Evolutionary conservation across 1,140 invertebrate species (phyloP).

Genomic region (Psix sp.): DNA sequence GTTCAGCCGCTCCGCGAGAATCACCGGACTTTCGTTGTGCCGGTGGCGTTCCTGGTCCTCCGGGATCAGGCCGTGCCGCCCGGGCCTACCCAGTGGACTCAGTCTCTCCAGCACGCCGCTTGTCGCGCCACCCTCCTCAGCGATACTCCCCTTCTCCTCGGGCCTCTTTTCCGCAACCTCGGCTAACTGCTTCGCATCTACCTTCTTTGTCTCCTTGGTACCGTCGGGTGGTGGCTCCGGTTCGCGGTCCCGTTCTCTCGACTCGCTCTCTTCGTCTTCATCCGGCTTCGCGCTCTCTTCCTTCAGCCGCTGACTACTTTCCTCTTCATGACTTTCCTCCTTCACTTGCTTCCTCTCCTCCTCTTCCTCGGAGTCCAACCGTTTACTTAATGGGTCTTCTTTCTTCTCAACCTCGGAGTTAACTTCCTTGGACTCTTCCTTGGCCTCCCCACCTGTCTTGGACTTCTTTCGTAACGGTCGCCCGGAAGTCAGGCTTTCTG

Average conservation of each 20-base stretch:
- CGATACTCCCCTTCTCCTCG: constrained; percentile 19
- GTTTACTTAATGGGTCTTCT: constrained; percentile 62
- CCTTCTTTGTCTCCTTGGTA: constrained; percentile 33
- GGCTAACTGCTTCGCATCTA: constrained; percentile 30
- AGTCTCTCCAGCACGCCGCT: constrained; percentile 76
- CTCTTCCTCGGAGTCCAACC: constrained; percentile 51
- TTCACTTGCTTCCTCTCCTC: constrained; percentile 31
- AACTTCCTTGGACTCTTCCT: constrained; percentile 45
- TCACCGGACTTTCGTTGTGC: constrained; percentile 75
- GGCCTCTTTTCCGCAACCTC: constrained; percentile 17
- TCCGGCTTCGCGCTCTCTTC: constrained; percentile 60
- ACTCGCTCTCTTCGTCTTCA: constrained; percentile 71
- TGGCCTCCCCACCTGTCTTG: constrained; percentile 41
- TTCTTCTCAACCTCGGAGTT: constrained; percentile 35
- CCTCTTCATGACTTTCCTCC: constrained; percentile 68
- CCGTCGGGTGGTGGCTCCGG: constrained; percentile 70
- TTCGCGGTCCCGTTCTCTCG: constrained; percentile 72
- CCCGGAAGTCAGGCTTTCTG: constrained; percentile 54
- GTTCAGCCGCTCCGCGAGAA: constrained; percentile 73
- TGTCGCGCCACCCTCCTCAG: constrained; percentile 66
- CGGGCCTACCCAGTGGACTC: constrained; percentile 70
- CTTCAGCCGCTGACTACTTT: constrained; percentile 45
- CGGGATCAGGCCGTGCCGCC: constrained; percentile 71
- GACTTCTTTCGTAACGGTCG: constrained; percentile 62
- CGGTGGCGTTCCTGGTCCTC: constrained; percentile 73